phyloP scores from a whole-genome alignment of 2,888 invertebrate genomes.

The Autographa gamma region DNA sequence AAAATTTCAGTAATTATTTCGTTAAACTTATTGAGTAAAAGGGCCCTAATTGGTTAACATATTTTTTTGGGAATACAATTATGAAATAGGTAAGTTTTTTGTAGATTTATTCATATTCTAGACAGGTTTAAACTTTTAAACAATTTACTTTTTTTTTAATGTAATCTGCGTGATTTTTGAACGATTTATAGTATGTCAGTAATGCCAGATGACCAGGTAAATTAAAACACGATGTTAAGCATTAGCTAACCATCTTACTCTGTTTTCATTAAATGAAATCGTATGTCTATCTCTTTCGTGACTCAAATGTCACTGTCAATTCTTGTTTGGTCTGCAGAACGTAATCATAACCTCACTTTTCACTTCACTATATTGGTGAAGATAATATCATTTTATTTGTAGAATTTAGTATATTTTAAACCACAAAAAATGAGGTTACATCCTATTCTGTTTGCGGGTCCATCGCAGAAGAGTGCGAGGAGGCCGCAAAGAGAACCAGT shows the following conservation, averaged over 20 bases:
- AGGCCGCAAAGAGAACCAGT: slow-evolving; percentile 85
- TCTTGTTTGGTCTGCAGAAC: background rate
- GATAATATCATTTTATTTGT: background rate
- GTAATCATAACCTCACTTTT: slow-evolving; percentile 16
- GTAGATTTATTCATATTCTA: too few species aligned
- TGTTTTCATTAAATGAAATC: background rate
- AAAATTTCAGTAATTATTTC: too few species aligned
- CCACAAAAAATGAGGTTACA: slow-evolving; percentile 73
- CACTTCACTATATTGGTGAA: background rate
- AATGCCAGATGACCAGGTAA: background rate
- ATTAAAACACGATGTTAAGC: background rate
- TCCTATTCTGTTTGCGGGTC: slow-evolving; percentile 67
- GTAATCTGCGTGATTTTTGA: background rate
- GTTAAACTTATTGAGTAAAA: too few species aligned
- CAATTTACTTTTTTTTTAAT: too few species aligned
- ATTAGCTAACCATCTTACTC: background rate
- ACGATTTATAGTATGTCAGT: background rate
- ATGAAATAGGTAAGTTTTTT: too few species aligned
- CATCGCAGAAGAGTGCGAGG: slow-evolving; percentile 70
- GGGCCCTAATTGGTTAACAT: too few species aligned
- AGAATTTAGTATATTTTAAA: background rate
- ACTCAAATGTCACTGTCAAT: background rate
- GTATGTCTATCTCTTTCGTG: background rate
- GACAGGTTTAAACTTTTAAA: too few species aligned
- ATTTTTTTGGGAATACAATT: too few species aligned